These are phyloP conservation scores for Marasmarcha lunaedactyla DNA, from an alignment of 2,888 invertebrate species.

Conservation along the genomic window DNA sequence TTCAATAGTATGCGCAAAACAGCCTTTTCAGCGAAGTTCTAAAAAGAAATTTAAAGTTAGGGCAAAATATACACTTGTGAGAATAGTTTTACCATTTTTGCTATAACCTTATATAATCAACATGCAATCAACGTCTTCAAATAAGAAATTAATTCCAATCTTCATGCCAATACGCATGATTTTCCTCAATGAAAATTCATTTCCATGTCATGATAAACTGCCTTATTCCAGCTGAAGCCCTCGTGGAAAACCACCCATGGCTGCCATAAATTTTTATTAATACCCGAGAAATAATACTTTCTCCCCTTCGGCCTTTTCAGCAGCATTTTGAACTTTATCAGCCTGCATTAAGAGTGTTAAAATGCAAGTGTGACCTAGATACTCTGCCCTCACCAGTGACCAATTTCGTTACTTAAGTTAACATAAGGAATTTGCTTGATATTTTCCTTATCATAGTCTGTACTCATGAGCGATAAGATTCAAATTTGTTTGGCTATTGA, in stretches of 20 bases:
- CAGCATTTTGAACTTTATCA: background rate
- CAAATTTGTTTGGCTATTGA: background rate
- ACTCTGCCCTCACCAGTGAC: constrained; percentile 13
- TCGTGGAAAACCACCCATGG: constrained; percentile 14
- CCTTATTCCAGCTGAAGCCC: constrained; percentile 5
- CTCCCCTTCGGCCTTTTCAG: background rate
- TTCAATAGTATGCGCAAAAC: too few relatives aligned
- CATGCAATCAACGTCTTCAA: too few relatives aligned
- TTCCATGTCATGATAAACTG: background rate
- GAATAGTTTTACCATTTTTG: too few relatives aligned
- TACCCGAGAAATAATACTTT: constrained; percentile 15
- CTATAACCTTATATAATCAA: too few relatives aligned
- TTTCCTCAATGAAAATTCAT: constrained; percentile 3
- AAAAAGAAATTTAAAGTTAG: too few relatives aligned
- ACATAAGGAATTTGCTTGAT: constrained; percentile 1
- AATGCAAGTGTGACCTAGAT: constrained; percentile 15
- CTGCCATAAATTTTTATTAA: constrained; percentile 28
- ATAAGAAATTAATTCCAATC: too few relatives aligned
- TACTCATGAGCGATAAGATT: background rate
- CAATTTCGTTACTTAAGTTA: constrained; percentile 12
- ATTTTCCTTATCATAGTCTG: background rate
- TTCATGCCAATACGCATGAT: too few relatives aligned
- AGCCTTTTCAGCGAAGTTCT: too few relatives aligned
- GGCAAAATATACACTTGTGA: too few relatives aligned
- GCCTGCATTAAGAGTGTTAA: constrained; percentile 4